Conservation (phyloP, 2,113 vertebrate genomes). For the Datnioides undecimradiatus region DNA sequence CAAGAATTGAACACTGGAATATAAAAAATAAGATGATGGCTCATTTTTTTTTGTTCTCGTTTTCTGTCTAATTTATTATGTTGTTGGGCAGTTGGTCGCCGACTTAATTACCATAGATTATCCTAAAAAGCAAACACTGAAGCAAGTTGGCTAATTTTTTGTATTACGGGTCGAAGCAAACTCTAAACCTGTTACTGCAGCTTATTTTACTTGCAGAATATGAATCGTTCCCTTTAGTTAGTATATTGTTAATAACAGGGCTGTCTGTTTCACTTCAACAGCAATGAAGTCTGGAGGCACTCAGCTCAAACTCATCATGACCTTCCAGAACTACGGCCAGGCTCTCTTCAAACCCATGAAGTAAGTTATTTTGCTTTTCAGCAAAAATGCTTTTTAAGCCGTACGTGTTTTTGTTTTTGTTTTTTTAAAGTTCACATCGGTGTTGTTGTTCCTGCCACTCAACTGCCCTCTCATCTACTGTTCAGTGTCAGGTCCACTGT, state of each 20-base stretch:
- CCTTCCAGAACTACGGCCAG: conserved; percentile 99
- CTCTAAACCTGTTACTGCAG: background rate
- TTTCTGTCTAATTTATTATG: background rate
- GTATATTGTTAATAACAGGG: conserved; percentile 3
- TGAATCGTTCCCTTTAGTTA: background rate
- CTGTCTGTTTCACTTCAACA: conserved; percentile 74
- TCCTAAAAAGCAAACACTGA: too few species aligned
- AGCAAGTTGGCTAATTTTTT: background rate
- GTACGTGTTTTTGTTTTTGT: too few species aligned
- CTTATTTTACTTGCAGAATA: background rate
- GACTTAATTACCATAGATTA: background rate
- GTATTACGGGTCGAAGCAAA: background rate
- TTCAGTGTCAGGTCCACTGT: background rate
- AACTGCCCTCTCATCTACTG: conserved; percentile 1
- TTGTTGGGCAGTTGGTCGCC: background rate
- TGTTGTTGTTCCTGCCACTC: background rate
- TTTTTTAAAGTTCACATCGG: background rate
- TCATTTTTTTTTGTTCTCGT: background rate
- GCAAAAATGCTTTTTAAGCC: background rate
- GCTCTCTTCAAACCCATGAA: conserved; percentile 99
- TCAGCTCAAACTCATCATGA: conserved; percentile 99
- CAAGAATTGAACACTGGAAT: background rate
- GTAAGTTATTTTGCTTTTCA: conserved; percentile 87
- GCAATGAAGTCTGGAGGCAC: conserved; percentile 99
- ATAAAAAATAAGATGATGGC: background rate